Evolutionary conservation across 2,113 vertebrate species (phyloP).

Genomic region (Loxodonta africana): DNA sequence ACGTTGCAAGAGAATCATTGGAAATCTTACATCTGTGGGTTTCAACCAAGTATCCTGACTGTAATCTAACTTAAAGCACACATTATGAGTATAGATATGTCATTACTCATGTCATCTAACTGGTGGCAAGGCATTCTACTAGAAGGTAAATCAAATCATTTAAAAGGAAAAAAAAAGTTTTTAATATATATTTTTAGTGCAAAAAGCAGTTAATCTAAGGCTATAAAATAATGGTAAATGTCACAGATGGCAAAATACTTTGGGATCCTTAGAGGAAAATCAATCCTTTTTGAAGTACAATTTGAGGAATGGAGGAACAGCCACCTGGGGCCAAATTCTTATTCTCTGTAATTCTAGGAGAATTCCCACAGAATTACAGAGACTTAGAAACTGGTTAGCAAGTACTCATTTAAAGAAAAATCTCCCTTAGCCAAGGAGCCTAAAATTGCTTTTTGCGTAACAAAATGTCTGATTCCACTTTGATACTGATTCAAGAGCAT

Average conservation of each 20-base stretch:
- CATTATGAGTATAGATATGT: not conserved
- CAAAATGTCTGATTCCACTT: slow-evolving; percentile 70
- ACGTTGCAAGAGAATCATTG: not conserved
- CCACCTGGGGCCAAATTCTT: slow-evolving; percentile 63
- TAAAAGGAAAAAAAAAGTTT: slow-evolving; percentile 5
- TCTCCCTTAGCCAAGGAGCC: slow-evolving; percentile 50
- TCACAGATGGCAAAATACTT: slow-evolving; percentile 59
- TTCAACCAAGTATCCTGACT: not conserved
- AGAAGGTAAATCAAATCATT: slow-evolving; percentile 18
- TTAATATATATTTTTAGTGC: not conserved
- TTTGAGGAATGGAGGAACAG: slow-evolving; percentile 30
- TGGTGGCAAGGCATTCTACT: not conserved
- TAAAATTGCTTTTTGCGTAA: slow-evolving; percentile 42
- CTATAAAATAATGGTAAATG: slow-evolving; percentile 29
- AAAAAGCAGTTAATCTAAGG: slow-evolving; percentile 31
- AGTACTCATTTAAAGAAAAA: slow-evolving; percentile 72
- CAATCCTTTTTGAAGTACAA: slow-evolving; percentile 69
- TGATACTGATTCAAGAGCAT: slow-evolving; percentile 74
- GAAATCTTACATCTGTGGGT: not conserved
- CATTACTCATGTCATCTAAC: not conserved
- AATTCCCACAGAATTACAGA: slow-evolving; percentile 70
- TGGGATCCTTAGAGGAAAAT: slow-evolving; percentile 54
- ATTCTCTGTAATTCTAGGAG: slow-evolving; percentile 40
- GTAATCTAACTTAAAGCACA: not conserved
- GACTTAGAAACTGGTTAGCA: slow-evolving; percentile 63